A percentile compares a stretch with the other conserved stretches of the same genome.
Conservation (phyloP, 2,113 vertebrate species). For the Mormoops blainvillei region DNA sequence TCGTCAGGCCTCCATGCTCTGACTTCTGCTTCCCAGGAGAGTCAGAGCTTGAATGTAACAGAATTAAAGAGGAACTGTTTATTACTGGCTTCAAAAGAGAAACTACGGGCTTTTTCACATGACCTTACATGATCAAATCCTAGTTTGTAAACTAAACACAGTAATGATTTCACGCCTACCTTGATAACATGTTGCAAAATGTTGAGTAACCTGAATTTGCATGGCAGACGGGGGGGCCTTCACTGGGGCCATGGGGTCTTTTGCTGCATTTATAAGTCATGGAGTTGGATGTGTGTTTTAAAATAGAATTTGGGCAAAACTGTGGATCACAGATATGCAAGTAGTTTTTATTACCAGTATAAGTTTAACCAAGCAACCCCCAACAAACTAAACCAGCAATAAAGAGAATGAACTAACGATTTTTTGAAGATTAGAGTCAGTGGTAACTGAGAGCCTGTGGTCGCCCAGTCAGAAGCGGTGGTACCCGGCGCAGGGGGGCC, state of each 20-base stretch:
- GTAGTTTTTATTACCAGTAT: neutral
- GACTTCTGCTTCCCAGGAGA: neutral
- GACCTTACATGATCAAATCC: neutral
- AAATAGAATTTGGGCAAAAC: slow-evolving; percentile 9
- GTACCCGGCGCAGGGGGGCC: neutral
- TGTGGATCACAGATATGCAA: neutral
- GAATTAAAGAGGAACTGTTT: neutral
- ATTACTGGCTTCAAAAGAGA: neutral
- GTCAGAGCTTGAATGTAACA: neutral
- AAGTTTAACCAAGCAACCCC: neutral
- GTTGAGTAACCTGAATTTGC: neutral
- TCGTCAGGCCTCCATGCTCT: neutral
- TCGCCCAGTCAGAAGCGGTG: neutral
- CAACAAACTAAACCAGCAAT: neutral
- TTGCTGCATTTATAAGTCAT: neutral
- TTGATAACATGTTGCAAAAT: neutral
- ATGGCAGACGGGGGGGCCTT: neutral
- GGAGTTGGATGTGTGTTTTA: neutral
- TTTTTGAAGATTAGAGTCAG: neutral
- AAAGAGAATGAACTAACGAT: neutral
- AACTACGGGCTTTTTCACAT: neutral
- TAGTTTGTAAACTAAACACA: neutral
- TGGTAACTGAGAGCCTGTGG: neutral
- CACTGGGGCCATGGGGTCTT: neutral
- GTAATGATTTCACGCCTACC: neutral